A percentile compares a stretch with the other conserved stretches of the same genome.
Evolutionary conservation across 2,888 invertebrate species (phyloP).

Genomic region (Diarsia mendica): DNA sequence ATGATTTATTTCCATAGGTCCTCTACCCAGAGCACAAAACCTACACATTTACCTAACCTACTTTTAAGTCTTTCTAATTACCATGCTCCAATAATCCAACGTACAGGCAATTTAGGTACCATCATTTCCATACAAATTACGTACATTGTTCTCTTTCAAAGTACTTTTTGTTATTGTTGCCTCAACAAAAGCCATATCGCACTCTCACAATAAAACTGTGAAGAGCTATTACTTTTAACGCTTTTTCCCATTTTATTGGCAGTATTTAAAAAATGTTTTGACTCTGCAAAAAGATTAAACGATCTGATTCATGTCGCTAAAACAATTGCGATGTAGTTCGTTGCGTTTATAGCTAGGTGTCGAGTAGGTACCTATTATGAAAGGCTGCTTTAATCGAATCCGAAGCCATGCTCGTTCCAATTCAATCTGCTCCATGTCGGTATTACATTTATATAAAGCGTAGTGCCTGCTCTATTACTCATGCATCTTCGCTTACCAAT

Average conservation of each 20-base stretch:
- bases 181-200: slow-evolving; percentile 54
- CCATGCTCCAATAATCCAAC: slow-evolving; percentile 20
- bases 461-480: slow-evolving; percentile 11
- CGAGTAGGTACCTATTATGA: neutral
- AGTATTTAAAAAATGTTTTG: slow-evolving; percentile 49
- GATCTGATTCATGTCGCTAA: slow-evolving; percentile 6
- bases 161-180: slow-evolving; percentile 52
- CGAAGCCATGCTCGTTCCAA: neutral
- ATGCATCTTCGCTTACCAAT: slow-evolving; percentile 16
- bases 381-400: slow-evolving; percentile 5
- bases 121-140: slow-evolving; percentile 40
- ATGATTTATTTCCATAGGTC: neutral
- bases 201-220: slow-evolving; percentile 47
- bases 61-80: slow-evolving; percentile 6
- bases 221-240: slow-evolving; percentile 54
- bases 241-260: slow-evolving; percentile 46
- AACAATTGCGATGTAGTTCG: neutral
- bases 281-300: slow-evolving; percentile 23
- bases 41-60: neutral
- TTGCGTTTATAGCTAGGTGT: neutral
- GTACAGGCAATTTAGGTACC: neutral
- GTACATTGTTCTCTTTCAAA: slow-evolving; percentile 55
- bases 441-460: neutral
- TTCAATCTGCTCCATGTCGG: neutral
- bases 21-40: neutral